Percentiles rank a stretch among this genome's conserved stretches.
Conservation (phyloP, 1,140 invertebrate species). For the Drosophila subobscura region DNA sequence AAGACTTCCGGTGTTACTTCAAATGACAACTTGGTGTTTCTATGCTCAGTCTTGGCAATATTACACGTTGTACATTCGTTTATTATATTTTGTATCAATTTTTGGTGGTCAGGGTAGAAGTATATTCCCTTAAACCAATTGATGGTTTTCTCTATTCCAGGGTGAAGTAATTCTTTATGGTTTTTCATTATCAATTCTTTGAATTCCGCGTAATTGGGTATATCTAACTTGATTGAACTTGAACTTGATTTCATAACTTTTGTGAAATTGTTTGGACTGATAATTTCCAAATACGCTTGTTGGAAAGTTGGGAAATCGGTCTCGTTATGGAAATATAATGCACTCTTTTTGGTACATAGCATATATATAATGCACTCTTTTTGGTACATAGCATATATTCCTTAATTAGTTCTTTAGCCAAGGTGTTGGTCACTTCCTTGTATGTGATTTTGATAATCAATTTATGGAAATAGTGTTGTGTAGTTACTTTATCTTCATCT, state of each 20-base stretch:
- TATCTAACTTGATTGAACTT: not conserved
- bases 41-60: too few relatives aligned
- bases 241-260: not conserved
- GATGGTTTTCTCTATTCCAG: not conserved
- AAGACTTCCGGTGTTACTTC: too few relatives aligned
- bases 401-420: not conserved
- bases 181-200: not conserved
- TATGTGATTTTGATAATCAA: not conserved
- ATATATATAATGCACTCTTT: constrained; percentile 2
- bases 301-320: not conserved
- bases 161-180: not conserved
- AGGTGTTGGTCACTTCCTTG: not conserved
- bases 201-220: not conserved
- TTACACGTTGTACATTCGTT: too few relatives aligned
- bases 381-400: constrained; percentile 1
- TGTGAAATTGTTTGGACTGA: not conserved
- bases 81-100: too few relatives aligned
- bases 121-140: too few relatives aligned
- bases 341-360: constrained; percentile 2
- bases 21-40: not conserved
- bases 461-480: not conserved
- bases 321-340: constrained; percentile 3
- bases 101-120: too few relatives aligned
- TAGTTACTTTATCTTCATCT: not conserved
- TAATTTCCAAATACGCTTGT: not conserved